Base-by-base conservation (phyloP, 2,113 vertebrate species). In the Scomber scombrus region DNA sequence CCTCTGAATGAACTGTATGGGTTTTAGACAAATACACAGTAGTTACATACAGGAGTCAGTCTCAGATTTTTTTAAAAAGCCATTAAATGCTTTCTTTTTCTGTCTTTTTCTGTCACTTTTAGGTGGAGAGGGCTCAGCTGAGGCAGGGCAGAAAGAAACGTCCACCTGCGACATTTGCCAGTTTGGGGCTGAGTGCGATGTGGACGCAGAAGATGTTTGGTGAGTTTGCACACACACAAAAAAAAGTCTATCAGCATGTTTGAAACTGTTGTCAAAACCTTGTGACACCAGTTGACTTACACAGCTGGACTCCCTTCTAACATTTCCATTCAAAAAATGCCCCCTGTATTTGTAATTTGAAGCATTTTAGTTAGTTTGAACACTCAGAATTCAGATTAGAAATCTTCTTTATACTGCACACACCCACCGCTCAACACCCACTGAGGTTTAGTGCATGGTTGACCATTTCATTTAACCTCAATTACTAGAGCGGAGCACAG, bases 161-260 rank as follows among this genome's bases (percentile, higher is more conserved):
- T 98, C 97, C 88, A 99, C 98, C 88, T 99, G 98, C 89, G 98
- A 99, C 90, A 99, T 99, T 89, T 99, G 98, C 93, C 98, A 99
- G 93, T 99, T 99, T 70, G 98, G 98, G 50, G 98, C 98, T 0
- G 98, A 99, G 93, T 99, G 98, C 29, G 98, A 99, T 1, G 98
- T 99, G 94, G 98, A 99, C 45, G 98, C 98, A 10, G 98, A 99
- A 88, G 98, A 99, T 68, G 98, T 99, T 81, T 99, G 98, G 98
- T 99, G 95, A 96, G 90, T 40, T 91, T 26, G 50, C 31, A 54
- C 23, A 29, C 55, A 55, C 1, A 15, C 51, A 50, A 8, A 14
- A 16, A 34, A 40, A 40, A 40, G 6, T 40, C 7, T 2, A 40
- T 40, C 34, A 40, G 34, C 34, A 6, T 3, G 2, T 11, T 31